These are phyloP conservation scores for Cryptus armator DNA, from an alignment of 2,888 invertebrate genomes.

Conservation along the genomic window DNA sequence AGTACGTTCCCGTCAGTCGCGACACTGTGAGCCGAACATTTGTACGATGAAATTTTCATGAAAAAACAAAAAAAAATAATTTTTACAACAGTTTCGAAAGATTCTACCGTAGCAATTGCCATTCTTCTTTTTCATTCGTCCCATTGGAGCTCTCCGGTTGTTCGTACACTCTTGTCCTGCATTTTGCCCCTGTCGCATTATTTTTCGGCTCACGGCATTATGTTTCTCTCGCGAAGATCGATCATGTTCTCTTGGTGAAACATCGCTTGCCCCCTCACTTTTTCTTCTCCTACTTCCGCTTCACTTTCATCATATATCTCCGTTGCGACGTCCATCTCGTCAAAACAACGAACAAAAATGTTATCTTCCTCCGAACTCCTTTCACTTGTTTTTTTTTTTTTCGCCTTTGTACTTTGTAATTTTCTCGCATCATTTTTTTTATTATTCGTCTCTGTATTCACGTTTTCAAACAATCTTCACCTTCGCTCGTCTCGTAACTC, in stretches of 20 bases:
- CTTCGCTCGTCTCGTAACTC: no score
- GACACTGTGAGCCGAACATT: no score
- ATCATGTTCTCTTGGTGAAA: neutral
- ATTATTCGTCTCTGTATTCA: no score
- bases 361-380: neutral
- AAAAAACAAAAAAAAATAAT: neutral
- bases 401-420: neutral
- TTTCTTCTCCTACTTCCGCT: neutral
- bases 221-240: neutral
- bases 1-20: no score
- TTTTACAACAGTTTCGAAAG: neutral
- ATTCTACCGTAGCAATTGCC: neutral
- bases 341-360: neutral
- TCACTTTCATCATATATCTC: neutral
- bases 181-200: neutral
- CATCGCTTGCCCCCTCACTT: neutral
- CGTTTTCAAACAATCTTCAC: no score
- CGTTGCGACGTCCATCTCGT: neutral
- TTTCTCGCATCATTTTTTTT: neutral
- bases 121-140: neutral
- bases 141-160: neutral
- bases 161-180: neutral
- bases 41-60: neutral
- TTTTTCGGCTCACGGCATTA: slow-evolving; percentile 4
- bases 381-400: neutral